These are phyloP conservation scores for Chaetops frenatus DNA, from an alignment of 2,113 vertebrate species.

Conservation along the genomic window DNA sequence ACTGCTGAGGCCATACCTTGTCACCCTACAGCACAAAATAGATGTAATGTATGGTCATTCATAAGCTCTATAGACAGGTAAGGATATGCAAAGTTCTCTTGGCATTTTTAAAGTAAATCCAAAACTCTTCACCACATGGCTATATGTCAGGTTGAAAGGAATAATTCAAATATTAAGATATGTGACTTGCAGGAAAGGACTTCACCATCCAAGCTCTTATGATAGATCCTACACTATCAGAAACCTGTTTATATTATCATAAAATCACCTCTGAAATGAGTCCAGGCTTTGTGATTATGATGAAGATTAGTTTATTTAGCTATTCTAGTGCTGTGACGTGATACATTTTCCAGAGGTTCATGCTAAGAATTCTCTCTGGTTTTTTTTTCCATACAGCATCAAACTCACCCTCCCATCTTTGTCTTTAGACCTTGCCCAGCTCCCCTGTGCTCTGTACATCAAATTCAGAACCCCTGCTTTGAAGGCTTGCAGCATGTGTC, in stretches of 20 bases:
- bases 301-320: background rate
- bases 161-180: background rate
- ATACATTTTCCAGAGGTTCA: background rate
- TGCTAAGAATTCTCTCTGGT: background rate
- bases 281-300: background rate
- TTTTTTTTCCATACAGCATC: background rate
- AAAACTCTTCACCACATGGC: background rate
- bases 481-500: background rate
- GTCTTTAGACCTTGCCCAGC: background rate
- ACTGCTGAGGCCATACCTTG: background rate
- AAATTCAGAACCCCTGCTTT: background rate
- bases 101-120: background rate
- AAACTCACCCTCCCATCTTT: background rate
- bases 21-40: background rate
- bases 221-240: background rate
- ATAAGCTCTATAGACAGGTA: background rate
- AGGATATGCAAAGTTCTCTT: background rate
- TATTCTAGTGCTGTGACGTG: background rate
- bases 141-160: background rate
- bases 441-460: background rate
- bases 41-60: fast-evolving
- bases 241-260: background rate
- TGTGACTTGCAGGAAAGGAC: background rate
- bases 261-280: background rate
- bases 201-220: background rate